Percentiles rank a stretch among this genome's conserved stretches.
Conservation (phyloP, 2,113 vertebrate genomes). For the Amphiprion percula region DNA sequence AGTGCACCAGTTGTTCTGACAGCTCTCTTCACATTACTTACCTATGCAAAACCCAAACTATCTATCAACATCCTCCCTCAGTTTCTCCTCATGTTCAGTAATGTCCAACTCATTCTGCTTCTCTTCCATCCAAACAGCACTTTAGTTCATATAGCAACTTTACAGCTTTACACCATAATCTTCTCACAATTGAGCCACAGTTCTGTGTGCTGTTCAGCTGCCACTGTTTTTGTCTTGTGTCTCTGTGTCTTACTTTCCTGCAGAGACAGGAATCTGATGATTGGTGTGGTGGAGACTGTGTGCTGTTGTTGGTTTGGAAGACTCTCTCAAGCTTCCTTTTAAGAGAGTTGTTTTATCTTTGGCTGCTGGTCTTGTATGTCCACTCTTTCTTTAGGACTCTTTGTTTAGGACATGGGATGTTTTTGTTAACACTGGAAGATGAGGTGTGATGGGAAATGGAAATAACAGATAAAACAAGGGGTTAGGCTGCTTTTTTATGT, state of each 20-base stretch:
- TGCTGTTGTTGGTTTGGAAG: slow-evolving; percentile 33
- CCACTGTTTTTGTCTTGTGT: background rate
- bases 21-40: slow-evolving; percentile 29
- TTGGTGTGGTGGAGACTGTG: slow-evolving; percentile 30
- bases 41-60: slow-evolving; percentile 38
- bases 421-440: slow-evolving; percentile 26
- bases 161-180: slow-evolving; percentile 12
- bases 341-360: slow-evolving; percentile 1
- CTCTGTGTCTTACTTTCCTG: slow-evolving; percentile 7
- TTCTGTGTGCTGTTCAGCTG: slow-evolving; percentile 5
- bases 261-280: slow-evolving; percentile 36
- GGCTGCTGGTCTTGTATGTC: slow-evolving; percentile 24
- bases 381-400: background rate
- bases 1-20: slow-evolving; percentile 48
- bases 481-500: background rate
- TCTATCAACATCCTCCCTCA: slow-evolving; percentile 22
- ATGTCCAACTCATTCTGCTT: slow-evolving; percentile 4
- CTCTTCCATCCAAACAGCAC: slow-evolving; percentile 2
- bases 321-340: slow-evolving; percentile 5
- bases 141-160: slow-evolving; percentile 4
- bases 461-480: background rate
- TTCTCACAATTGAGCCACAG: background rate
- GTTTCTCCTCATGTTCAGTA: slow-evolving; percentile 23
- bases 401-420: slow-evolving; percentile 13
- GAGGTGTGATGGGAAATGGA: slow-evolving; percentile 1